phyloP scores from a whole-genome alignment of 2,113 vertebrate genomes.

The Reinhardtius hippoglossoides region DNA sequence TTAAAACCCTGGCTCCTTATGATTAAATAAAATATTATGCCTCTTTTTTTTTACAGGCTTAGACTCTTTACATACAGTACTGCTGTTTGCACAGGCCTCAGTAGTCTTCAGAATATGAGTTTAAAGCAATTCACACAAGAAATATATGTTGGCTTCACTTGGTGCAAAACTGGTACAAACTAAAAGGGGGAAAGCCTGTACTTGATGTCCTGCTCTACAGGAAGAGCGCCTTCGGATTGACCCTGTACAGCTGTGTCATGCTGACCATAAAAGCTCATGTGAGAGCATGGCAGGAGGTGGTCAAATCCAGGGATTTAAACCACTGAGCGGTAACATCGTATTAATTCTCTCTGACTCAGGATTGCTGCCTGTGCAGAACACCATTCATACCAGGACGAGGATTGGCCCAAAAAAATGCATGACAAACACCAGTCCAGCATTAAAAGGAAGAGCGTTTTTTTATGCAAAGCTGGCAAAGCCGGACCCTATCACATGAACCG shows the following conservation, averaged over 20 bases:
- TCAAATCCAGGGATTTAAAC: conserved; percentile 70
- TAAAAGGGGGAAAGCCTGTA: conserved; percentile 4
- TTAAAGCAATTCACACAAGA: conserved; percentile 2
- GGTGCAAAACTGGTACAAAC: conserved; percentile 15
- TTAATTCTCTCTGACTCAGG: conserved; percentile 74
- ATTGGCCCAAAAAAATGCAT: conserved; percentile 49
- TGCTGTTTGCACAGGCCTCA: conserved; percentile 25
- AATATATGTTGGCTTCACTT: not conserved
- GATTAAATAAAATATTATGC: conserved; percentile 69
- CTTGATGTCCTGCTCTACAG: not conserved
- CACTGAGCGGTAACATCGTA: conserved; percentile 66
- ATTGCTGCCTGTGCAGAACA: conserved; percentile 55
- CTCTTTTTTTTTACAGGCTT: conserved; percentile 11
- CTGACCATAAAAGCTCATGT: conserved; percentile 59
- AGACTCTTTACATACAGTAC: conserved; percentile 5
- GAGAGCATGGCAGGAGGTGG: conserved; percentile 67
- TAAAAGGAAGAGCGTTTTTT: conserved; percentile 27
- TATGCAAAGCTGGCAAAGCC: conserved; percentile 35
- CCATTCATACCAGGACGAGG: conserved; percentile 57
- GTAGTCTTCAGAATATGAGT: not conserved
- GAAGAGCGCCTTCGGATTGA: conserved; percentile 16
- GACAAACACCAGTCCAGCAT: conserved; percentile 43
- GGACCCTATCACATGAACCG: conserved; percentile 19
- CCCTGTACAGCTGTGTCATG: conserved; percentile 43
- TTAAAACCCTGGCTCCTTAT: conserved; percentile 53